phyloP scores from a whole-genome alignment of 30 jellyfish, hydroid and myxozoan genomes.

The Nemopilema nomurai region DNA sequence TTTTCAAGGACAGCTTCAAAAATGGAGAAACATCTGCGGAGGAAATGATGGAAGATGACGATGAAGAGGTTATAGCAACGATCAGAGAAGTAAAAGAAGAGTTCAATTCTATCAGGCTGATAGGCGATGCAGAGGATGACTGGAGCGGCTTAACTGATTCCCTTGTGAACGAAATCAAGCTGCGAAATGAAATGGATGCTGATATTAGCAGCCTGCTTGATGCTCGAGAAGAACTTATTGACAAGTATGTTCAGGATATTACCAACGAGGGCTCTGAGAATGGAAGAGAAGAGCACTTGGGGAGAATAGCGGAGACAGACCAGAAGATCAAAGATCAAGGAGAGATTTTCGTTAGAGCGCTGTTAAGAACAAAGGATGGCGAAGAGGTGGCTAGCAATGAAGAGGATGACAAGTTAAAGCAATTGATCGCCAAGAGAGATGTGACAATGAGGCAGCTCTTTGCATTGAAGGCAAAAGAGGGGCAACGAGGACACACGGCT shows the following conservation, averaged over 20 bases:
- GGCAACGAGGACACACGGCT: background rate
- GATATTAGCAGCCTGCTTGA: constrained; percentile 11
- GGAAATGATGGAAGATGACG: background rate
- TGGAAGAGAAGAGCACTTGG: background rate
- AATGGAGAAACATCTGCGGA: background rate
- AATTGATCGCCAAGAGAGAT: constrained; percentile 32
- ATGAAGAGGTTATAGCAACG: background rate
- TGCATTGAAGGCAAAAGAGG: constrained; percentile 19
- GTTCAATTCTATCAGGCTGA: background rate
- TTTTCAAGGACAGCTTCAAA: background rate
- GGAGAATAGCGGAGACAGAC: constrained; percentile 9
- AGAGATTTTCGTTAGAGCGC: background rate
- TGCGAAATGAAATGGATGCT: constrained; percentile 19
- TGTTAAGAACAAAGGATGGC: background rate
- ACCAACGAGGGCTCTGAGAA: background rate
- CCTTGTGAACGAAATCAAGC: constrained; percentile 10
- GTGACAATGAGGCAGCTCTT: constrained; percentile 17
- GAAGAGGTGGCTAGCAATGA: background rate
- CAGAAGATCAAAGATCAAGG: constrained; percentile 10
- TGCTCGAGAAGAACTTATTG: constrained; percentile 13
- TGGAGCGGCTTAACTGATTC: constrained; percentile 19
- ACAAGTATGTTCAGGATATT: background rate
- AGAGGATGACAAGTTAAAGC: background rate
- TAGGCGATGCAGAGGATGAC: constrained; percentile 10
- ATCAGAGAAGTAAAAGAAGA: constrained; percentile 11